These are phyloP conservation scores for Pseudolaguvia tuberculata DNA, from an alignment of 2,113 vertebrate species.

Conservation along the genomic window DNA sequence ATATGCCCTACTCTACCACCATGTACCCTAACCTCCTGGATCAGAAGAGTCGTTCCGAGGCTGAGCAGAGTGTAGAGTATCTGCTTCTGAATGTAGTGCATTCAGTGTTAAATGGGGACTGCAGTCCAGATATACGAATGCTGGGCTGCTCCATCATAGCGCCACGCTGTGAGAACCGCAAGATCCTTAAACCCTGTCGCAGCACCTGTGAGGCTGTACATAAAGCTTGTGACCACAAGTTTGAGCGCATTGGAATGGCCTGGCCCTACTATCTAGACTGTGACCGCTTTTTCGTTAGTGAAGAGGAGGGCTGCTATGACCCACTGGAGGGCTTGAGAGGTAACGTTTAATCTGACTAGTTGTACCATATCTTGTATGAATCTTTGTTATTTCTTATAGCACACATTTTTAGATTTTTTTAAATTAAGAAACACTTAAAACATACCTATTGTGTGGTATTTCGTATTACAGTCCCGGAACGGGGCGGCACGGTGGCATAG, in stretches of 20 bases:
- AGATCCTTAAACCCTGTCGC: slow-evolving; percentile 74
- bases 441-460: neutral
- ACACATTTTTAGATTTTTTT: no score
- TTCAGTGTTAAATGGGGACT: slow-evolving; percentile 82
- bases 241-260: slow-evolving; percentile 86
- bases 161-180: slow-evolving; percentile 74
- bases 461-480: no score
- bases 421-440: no score
- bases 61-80: slow-evolving; percentile 82
- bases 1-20: slow-evolving; percentile 75
- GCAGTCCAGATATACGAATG: slow-evolving; percentile 81
- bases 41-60: slow-evolving; percentile 71
- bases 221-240: slow-evolving; percentile 72
- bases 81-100: slow-evolving; percentile 81
- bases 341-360: slow-evolving; percentile 48
- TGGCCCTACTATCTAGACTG: slow-evolving; percentile 98
- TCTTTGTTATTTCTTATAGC: no score
- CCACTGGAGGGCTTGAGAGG: slow-evolving; percentile 79
- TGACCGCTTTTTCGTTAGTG: slow-evolving; percentile 74
- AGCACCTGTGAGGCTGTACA: slow-evolving; percentile 71
- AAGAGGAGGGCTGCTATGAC: slow-evolving; percentile 83
- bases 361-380: neutral
- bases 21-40: slow-evolving; percentile 80
- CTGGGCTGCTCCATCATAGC: slow-evolving; percentile 85
- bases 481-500: no score